Evolutionary conservation across 2,888 invertebrate species (phyloP), one percentile per base, ranked within the genome.

Genomic region (Apotomis turbidana): DNA sequence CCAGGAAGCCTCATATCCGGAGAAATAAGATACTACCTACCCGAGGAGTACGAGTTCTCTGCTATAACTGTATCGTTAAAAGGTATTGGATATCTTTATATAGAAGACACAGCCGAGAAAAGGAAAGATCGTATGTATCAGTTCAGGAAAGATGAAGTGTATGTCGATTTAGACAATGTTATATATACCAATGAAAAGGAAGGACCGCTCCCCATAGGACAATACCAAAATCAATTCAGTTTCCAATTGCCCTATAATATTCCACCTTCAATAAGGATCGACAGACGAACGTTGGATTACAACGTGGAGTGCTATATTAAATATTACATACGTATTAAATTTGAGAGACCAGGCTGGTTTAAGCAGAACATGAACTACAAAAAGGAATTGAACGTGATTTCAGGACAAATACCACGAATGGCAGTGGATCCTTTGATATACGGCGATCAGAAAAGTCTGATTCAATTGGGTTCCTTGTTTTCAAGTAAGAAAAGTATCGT

Each of bases 1-100:
- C 58, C 70, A 38, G 70, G 70, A 52, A 64, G 70, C 63, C 27
- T 58, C 13, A 49, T 70, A 27, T 59, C 64, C 9, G 70, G 70
- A 59, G 70, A 10, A 44, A 64, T 70, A 27, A 70, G 57, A 44
- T 70, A 70, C 36, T 13, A 12, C 10, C 12, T 64, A 10, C 44
- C 52, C n/a, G 55, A 58, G n/a, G 63, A 64, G 58, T 64, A 70
- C 10, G 49, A 51, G 51, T 70, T 70, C 27, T 51, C 49, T 27
- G 38, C 62, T 12, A 70, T 70, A 57, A 62, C 58, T 36, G 52
- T 70, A 51, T 70, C 70, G 0, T 15, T 70, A 13, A 70, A 51
- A 59, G 70, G 70, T 8, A 51, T 58, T 9, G 70, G 70, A 3
- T 58, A 62, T 52, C 58, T 70, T 6, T 64, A 44, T n/a, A 49